Evolutionary conservation across 2,888 invertebrate genomes (phyloP).

Genomic region (Pemphredon lugubris): DNA sequence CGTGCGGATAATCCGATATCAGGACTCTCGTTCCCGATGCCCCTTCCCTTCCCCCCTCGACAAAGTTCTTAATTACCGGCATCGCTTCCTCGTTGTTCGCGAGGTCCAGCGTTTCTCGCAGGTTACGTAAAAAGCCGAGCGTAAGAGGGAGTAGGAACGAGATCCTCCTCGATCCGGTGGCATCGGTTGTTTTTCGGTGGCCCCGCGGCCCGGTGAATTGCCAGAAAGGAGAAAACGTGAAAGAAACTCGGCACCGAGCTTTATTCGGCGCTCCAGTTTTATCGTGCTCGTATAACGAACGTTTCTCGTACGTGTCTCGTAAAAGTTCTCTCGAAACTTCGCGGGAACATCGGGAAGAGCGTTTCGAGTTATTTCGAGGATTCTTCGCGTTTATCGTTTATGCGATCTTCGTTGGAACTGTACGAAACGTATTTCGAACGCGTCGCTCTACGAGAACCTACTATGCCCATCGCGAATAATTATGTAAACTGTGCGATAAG

Average conservation of each 20-base stretch:
- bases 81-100: not conserved
- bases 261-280: constrained; percentile 44
- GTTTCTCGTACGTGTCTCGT: constrained; percentile 32
- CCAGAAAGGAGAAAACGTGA: constrained; percentile 56
- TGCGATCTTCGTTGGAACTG: not conserved
- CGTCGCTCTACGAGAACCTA: no score
- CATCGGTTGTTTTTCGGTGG: constrained; percentile 9
- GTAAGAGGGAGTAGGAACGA: constrained; percentile 20
- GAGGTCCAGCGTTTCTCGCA: not conserved
- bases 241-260: constrained; percentile 32
- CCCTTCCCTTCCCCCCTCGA: constrained; percentile 11
- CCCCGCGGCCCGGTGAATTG: constrained; percentile 19
- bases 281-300: constrained; percentile 26
- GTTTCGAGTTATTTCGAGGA: no score
- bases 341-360: not conserved
- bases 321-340: constrained; percentile 32
- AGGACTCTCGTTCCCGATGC: constrained; percentile 12
- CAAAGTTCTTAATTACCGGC: constrained; percentile 39
- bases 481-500: no score
- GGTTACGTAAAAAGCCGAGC: constrained; percentile 49
- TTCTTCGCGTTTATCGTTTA: not conserved
- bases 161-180: constrained; percentile 17
- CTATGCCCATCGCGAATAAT: no score
- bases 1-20: constrained; percentile 8
- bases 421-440: no score